phyloP scores from a whole-genome alignment of 2,797 vertebrate species.

The Chelon labrosus region DNA sequence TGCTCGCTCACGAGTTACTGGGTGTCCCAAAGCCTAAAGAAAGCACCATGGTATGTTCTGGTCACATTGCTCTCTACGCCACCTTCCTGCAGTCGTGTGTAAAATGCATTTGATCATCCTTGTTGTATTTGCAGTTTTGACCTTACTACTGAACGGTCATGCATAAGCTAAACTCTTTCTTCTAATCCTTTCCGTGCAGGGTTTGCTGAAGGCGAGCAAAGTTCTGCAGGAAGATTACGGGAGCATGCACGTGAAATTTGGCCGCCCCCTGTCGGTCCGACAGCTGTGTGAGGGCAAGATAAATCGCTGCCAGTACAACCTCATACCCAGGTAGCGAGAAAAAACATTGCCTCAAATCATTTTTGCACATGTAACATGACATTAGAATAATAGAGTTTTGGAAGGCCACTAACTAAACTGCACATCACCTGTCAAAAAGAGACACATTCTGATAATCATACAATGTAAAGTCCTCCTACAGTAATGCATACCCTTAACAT shows the following conservation, averaged over 20 bases:
- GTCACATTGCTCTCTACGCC: too few relatives aligned
- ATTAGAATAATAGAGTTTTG: too few relatives aligned
- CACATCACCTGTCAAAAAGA: too few relatives aligned
- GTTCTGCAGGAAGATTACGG: conserved; percentile 94
- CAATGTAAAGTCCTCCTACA: too few relatives aligned
- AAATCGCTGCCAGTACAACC: conserved; percentile 87
- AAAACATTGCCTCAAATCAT: background rate
- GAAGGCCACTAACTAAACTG: too few relatives aligned
- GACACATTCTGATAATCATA: too few relatives aligned
- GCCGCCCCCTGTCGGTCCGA: conserved; percentile 91
- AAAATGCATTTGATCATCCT: too few relatives aligned
- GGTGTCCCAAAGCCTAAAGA: conserved; percentile 96
- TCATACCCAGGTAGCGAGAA: conserved; percentile 88
- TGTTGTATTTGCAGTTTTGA: too few relatives aligned
- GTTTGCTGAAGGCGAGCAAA: conserved; percentile 91
- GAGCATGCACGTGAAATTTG: conserved; percentile 91
- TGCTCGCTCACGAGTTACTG: conserved; percentile 93
- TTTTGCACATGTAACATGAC: too few relatives aligned
- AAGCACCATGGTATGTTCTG: conserved; percentile 86
- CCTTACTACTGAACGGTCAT: too few relatives aligned
- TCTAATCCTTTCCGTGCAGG: conserved; percentile 77
- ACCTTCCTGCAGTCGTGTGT: background rate
- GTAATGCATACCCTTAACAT: too few relatives aligned
- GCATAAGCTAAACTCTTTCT: background rate
- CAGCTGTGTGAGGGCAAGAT: conserved; percentile 89